Evolutionary conservation across 2,888 invertebrate genomes (phyloP), one percentile per base, ranked within the genome.

Genomic region (Chloroclystis v-ata): DNA sequence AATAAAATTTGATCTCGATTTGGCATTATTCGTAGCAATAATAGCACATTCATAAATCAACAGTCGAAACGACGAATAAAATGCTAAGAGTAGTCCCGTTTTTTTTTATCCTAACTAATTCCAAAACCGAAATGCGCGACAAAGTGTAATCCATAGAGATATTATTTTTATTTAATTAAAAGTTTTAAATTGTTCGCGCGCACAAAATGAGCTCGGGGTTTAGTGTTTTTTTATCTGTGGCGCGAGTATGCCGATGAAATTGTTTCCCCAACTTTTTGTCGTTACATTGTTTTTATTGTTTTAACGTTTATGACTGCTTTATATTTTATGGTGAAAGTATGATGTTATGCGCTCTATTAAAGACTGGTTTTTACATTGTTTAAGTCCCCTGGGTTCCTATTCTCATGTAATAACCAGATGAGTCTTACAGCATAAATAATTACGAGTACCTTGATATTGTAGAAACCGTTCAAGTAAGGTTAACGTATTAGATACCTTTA

Each of bases 161-260:
- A 20, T 47, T 14, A 43, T 52, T 52, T 37, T 50, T 55, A 24
- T 53, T 55, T 46, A 52, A 56, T 56, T 56, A 58, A 57, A 60
- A 57, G 49, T 60, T 60, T 52, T 12, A 49, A 56, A 47, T 50
- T 54, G 54, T 50, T 57, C 47, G 40, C 47, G 29, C 37, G 39
- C 47, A 35, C 32, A 41, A 47, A 48, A 51, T 53, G 44, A 52
- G 41, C 46, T 33, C 43, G 20, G 20, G 20, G 20, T 20, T 20
- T 20, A 20, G 3, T 20, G 5, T 20, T 20, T 20, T 20, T 20
- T 20, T 20, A 20, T 20, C 20, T 20, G 20, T 20, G 20, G 20
- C 20, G 20, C 20, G 47, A 53, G 51, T 47, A 56, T 12, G 42
- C 48, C 47, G 52, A 47, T 49, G 44, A 54, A 49, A 43, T 53